Percentiles rank a stretch among this genome's conserved stretches.
Conservation (phyloP, 2,888 invertebrate genomes). For the Lepidonotus clava region DNA sequence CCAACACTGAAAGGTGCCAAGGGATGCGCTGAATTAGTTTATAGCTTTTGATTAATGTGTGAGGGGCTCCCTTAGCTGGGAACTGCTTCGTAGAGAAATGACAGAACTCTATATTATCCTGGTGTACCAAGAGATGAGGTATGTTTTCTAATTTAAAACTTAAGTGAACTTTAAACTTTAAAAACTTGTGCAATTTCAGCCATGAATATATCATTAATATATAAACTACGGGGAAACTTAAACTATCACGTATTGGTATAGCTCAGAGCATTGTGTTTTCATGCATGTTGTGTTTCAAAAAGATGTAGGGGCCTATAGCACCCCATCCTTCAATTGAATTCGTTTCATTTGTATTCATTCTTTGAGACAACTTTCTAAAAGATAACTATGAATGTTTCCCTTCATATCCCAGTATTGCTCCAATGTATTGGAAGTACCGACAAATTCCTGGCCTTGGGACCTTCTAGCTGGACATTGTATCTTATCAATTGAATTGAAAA, state of each 20-base stretch:
- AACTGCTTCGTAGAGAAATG: neutral
- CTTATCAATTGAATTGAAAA: neutral
- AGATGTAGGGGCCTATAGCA: neutral
- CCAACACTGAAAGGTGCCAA: conserved; percentile 72
- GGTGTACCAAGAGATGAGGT: too few species aligned
- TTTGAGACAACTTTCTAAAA: neutral
- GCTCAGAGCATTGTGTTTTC: neutral
- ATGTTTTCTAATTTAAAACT: too few species aligned
- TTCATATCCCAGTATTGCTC: neutral
- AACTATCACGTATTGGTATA: neutral
- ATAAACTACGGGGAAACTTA: too few species aligned
- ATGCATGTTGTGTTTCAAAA: neutral
- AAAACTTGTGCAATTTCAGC: neutral
- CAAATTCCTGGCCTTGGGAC: neutral
- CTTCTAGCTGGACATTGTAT: neutral
- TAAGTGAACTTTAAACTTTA: neutral
- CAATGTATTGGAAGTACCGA: neutral
- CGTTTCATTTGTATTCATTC: neutral
- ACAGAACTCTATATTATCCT: neutral
- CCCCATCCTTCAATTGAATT: neutral
- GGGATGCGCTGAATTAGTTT: neutral
- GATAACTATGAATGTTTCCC: neutral
- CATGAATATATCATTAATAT: too few species aligned
- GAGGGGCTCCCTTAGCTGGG: neutral
- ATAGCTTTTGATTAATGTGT: neutral